A percentile compares a stretch with the other conserved stretches of the same genome.
phyloP scores from a whole-genome alignment of 2,797 vertebrate genomes.

The Chromis chromis region DNA sequence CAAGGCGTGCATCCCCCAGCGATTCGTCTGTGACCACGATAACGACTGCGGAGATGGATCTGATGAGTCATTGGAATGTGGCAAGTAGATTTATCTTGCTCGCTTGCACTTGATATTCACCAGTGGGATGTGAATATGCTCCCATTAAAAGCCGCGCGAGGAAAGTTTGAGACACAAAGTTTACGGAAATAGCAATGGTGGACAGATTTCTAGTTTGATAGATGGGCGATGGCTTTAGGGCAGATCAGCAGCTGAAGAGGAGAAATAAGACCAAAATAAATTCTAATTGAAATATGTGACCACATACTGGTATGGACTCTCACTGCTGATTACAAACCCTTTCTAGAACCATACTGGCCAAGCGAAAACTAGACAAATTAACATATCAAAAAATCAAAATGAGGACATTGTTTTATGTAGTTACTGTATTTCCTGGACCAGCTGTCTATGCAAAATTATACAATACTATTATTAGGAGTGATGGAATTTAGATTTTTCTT shows the following conservation, averaged over 20 bases:
- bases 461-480: too few relatives aligned
- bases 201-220: conserved; percentile 4
- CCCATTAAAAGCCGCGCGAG: background rate
- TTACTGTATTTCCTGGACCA: background rate
- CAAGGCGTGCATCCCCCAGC: conserved; percentile 93
- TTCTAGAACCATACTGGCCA: background rate
- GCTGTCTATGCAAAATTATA: background rate
- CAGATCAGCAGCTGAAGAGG: background rate
- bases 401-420: background rate
- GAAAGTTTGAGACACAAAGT: background rate
- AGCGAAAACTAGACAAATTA: background rate
- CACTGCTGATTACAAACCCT: background rate
- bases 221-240: background rate
- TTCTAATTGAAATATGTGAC: background rate
- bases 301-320: background rate
- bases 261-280: background rate
- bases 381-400: background rate
- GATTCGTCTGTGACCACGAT: conserved; percentile 96
- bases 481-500: too few relatives aligned
- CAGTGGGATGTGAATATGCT: background rate
- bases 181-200: background rate
- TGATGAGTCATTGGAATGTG: conserved; percentile 95
- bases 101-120: conserved; percentile 17
- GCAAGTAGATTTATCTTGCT: conserved; percentile 81
- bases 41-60: conserved; percentile 97